Conservation (phyloP, 2,797 vertebrate species). For the Clarias laeviceps region DNA sequence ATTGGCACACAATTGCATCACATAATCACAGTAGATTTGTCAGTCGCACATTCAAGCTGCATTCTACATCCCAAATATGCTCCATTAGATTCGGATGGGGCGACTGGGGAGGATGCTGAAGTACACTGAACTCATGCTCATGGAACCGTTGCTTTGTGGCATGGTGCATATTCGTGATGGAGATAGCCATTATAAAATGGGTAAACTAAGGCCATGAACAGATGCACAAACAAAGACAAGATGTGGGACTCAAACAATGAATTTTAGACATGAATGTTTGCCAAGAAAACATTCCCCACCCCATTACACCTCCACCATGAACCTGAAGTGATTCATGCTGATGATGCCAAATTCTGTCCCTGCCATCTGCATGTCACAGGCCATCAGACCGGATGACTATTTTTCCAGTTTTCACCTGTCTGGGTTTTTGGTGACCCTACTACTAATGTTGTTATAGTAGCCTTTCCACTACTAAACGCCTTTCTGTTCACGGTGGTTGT, state of each 20-base stretch:
- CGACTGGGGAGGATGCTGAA: neutral
- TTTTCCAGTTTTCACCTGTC: neutral
- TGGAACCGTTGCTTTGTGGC: neutral
- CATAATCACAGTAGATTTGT: neutral
- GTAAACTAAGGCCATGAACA: neutral
- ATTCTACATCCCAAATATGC: neutral
- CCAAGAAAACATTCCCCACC: neutral
- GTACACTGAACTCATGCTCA: neutral
- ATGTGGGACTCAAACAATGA: neutral
- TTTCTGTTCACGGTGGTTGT: neutral
- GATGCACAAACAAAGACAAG: neutral
- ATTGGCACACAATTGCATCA: neutral
- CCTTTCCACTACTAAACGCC: neutral
- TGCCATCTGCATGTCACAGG: neutral
- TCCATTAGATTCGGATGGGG: neutral
- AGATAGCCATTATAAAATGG: neutral
- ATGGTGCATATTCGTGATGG: neutral
- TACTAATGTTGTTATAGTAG: neutral
- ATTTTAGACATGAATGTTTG: neutral
- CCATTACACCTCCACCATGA: neutral
- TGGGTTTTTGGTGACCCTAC: neutral
- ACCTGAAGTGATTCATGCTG: neutral
- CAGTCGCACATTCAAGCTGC: neutral
- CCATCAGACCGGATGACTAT: neutral
- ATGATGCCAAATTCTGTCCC: neutral